Evolutionary conservation across 2,113 vertebrate species (phyloP).

Genomic region (Aplodontia rufa): DNA sequence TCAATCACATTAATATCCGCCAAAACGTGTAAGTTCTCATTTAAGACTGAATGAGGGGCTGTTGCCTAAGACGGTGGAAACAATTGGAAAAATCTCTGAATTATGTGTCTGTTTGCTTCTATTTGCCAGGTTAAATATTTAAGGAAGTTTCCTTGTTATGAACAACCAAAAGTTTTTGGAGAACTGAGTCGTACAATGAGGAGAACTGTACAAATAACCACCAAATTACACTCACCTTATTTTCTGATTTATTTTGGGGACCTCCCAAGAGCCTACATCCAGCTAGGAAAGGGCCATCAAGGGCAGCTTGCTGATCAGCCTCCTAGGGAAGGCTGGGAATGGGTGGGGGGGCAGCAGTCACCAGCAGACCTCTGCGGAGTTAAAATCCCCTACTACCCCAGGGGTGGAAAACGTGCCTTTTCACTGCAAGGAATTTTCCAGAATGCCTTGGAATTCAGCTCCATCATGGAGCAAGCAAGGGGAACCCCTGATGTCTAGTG

Average conservation of each 20-base stretch:
- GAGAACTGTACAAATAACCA: not conserved
- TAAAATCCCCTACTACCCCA: not conserved
- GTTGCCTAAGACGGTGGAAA: not conserved
- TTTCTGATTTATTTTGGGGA: not conserved
- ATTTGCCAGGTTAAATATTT: not conserved
- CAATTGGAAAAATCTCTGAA: constrained; percentile 10
- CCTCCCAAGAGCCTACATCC: not conserved
- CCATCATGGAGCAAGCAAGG: not conserved
- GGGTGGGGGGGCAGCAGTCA: rapidly evolving
- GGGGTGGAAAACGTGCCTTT: too few relatives aligned
- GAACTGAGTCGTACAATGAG: not conserved
- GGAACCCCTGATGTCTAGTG: not conserved
- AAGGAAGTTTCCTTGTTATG: not conserved
- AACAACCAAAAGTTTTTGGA: not conserved
- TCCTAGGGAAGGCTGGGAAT: not conserved
- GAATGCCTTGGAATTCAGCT: not conserved
- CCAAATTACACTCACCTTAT: not conserved
- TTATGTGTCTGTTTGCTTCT: not conserved
- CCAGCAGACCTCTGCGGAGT: not conserved
- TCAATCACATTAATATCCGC: constrained; percentile 2
- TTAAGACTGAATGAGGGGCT: not conserved
- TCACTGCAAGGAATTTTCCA: not conserved
- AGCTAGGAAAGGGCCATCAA: not conserved
- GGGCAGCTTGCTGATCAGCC: not conserved
- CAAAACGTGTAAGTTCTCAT: not conserved